Percentiles rank a stretch among this genome's conserved stretches.
These are phyloP conservation scores for Salvelinus sp. DNA, from an alignment of 2,113 vertebrate genomes.

Conservation along the genomic window DNA sequence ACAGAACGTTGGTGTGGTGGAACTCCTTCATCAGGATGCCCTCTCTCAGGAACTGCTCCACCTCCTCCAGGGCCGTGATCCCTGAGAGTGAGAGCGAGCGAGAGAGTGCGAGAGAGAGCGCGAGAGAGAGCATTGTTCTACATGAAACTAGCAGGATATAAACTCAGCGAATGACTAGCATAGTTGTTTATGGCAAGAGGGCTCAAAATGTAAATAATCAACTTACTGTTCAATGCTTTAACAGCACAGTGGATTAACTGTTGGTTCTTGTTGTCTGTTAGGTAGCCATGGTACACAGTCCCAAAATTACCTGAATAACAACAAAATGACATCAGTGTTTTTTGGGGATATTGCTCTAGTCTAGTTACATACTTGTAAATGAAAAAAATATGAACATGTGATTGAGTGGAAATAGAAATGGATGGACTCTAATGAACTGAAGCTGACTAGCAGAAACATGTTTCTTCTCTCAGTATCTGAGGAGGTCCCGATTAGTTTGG, in stretches of 20 bases:
- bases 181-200: background rate
- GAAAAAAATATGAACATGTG: background rate
- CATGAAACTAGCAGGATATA: no score
- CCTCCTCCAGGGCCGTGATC: constrained; percentile 89
- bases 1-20: constrained; percentile 88
- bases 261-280: constrained; percentile 77
- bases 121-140: no score
- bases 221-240: constrained; percentile 91
- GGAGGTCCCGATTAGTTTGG: background rate
- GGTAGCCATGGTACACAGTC: constrained; percentile 91
- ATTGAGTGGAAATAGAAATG: background rate
- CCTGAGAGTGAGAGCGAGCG: constrained; percentile 58
- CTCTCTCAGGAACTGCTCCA: constrained; percentile 92
- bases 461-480: background rate
- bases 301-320: constrained; percentile 87
- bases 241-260: constrained; percentile 83
- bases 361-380: no score
- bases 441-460: background rate
- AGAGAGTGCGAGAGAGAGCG: no score
- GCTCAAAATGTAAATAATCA: background rate
- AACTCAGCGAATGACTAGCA: no score
- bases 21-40: constrained; percentile 96
- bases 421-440: background rate
- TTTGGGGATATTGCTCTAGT: no score
- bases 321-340: constrained; percentile 3